These are phyloP conservation scores for Drosophila arizonae DNA, from an alignment of 1,140 invertebrate species.

Conservation along the genomic window DNA sequence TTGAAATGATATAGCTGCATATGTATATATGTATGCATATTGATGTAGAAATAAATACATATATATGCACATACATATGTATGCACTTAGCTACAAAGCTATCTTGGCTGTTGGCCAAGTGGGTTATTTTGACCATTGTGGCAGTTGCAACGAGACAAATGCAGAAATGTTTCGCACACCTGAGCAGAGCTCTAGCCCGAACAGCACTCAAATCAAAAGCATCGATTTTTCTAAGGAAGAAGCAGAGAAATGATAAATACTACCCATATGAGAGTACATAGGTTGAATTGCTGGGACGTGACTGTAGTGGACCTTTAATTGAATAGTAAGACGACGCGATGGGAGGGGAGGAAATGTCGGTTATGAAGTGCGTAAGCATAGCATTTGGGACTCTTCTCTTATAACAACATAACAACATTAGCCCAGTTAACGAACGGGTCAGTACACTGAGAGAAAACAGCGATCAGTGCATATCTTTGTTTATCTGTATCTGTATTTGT, in stretches of 20 bases:
- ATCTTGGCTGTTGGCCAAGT: slow-evolving; percentile 63
- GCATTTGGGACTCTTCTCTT: not conserved
- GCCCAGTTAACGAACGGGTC: slow-evolving; percentile 24
- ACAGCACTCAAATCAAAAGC: slow-evolving; percentile 54
- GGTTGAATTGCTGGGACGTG: slow-evolving; percentile 49
- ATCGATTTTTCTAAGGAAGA: slow-evolving; percentile 64
- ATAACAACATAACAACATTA: slow-evolving; percentile 9
- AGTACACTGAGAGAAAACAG: not conserved
- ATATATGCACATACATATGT: not conserved
- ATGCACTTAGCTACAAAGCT: not conserved
- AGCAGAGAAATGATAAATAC: slow-evolving; percentile 40
- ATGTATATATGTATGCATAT: not conserved
- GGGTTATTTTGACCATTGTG: slow-evolving; percentile 61
- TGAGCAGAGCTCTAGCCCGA: slow-evolving; percentile 17
- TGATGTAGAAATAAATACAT: not conserved
- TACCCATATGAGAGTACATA: slow-evolving; percentile 10
- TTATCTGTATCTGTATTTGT: not conserved
- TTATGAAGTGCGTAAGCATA: slow-evolving; percentile 53
- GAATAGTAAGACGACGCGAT: slow-evolving; percentile 32
- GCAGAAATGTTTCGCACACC: slow-evolving; percentile 32
- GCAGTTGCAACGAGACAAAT: slow-evolving; percentile 21
- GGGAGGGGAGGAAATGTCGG: not conserved
- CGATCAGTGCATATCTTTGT: not conserved
- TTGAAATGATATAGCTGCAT: not conserved
- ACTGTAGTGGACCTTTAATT: slow-evolving; percentile 50